phyloP scores from a whole-genome alignment of 2,113 vertebrate species.

The Octodon degus region DNA sequence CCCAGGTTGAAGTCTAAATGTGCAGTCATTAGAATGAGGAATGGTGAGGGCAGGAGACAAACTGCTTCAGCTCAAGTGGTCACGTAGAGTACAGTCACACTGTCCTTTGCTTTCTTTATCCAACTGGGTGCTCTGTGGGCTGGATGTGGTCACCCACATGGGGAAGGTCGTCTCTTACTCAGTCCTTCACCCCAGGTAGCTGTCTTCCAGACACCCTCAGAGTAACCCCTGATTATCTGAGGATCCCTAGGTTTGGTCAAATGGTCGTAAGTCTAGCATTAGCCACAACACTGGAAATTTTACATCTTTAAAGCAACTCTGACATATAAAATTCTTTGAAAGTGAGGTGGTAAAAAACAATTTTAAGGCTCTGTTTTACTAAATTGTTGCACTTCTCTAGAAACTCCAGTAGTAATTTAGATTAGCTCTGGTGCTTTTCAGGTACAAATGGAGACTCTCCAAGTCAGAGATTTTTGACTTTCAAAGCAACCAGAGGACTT shows the following conservation, averaged over 20 bases:
- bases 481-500: constrained; percentile 46
- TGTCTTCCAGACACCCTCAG: not conserved
- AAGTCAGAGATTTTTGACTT: constrained; percentile 47
- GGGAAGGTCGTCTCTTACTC: not conserved
- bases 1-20: no score
- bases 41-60: not conserved
- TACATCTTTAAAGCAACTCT: constrained; percentile 14
- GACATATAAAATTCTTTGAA: not conserved
- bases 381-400: not conserved
- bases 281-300: not conserved
- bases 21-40: not conserved
- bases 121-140: not conserved
- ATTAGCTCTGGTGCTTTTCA: constrained; percentile 9
- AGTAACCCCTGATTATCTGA: not conserved
- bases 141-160: not conserved
- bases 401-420: constrained; percentile 8
- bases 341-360: not conserved
- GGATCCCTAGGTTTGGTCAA: not conserved
- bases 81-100: not conserved
- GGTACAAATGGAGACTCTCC: not conserved
- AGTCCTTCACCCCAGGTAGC: not conserved
- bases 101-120: not conserved
- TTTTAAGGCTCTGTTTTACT: not conserved
- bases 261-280: not conserved
- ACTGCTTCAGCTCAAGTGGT: not conserved